Evolutionary conservation across 2,888 invertebrate species (phyloP), one percentile per base, ranked within the genome.

Genomic region (Drosophila melanocephala): DNA sequence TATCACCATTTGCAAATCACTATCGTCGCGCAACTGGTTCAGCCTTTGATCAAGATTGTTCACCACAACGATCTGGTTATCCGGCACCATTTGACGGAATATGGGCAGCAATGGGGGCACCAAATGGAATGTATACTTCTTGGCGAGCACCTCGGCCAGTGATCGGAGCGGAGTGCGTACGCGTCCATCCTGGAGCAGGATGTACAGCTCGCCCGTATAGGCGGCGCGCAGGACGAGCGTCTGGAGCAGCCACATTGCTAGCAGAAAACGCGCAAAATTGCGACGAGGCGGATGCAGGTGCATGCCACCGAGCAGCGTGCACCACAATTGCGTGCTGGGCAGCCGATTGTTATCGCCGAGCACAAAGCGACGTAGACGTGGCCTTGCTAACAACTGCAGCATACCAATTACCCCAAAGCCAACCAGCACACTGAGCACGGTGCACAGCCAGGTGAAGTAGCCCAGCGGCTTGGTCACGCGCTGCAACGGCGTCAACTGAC

Each of bases 241-340:
- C 33, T 90, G 83, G 0, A 91, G 26, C 6, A 93, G 57, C 93
- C 93, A 93, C 7, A 92, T 1, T 0, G 83, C 51, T 2, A 93
- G 76, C n/a, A 93, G 44, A n/a, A 82, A 92, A 0, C 93, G 90
- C 0, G 93, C 91, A 52, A 93, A 93, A 51, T 89, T 93, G 0
- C 91, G 76, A 16, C 77, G 71, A 1, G 93, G 92, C 59, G 83
- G 68, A 19, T 66, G 65, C 6, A 57, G 32, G 4, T 83, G 77
- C 10, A 87, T n/a, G 16, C 78, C 77, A 6, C 92, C 93, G 42
- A 92, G 52, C 22, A 93, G 55, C 0, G 77, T 81, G 35, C 64
- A 77, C 72, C 91, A 81, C 12, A 93, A 55, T 30, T 90, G 86
- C 14, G 86, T 83, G 52, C 88, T 81, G 0, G 93, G 92, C 52